Conservation (phyloP, 2,113 vertebrate species). For the Pao palembangensis region DNA sequence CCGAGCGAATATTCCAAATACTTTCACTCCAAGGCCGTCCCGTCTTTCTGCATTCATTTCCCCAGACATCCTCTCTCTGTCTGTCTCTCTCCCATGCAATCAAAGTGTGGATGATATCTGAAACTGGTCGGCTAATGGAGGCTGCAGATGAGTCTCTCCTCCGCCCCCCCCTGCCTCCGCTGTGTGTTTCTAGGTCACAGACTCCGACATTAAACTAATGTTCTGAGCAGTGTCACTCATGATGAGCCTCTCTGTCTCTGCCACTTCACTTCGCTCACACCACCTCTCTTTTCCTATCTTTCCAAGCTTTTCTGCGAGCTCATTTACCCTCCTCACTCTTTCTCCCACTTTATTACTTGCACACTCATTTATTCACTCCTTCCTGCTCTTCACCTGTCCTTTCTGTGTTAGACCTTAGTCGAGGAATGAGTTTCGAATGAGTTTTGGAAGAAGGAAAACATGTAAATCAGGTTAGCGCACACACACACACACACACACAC, state of each 20-base stretch:
- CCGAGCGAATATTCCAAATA: background rate
- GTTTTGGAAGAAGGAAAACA: background rate
- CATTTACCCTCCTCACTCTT: background rate
- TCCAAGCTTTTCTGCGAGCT: background rate
- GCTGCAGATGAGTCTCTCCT: constrained; percentile 24
- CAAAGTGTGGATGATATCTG: constrained; percentile 4
- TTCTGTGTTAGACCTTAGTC: background rate
- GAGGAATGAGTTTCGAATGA: background rate
- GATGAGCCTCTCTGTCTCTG: constrained; percentile 35
- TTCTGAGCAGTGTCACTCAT: constrained; percentile 36
- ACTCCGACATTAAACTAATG: constrained; percentile 35
- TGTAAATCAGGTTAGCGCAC: background rate
- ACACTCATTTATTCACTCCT: constrained; percentile 4
- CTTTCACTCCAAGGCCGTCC: background rate
- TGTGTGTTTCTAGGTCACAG: constrained; percentile 58
- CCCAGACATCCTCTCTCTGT: background rate
- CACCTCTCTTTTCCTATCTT: background rate
- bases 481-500: too few species aligned
- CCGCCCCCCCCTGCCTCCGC: background rate
- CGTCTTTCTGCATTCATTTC: constrained; percentile 12
- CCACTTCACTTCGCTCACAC: constrained; percentile 22
- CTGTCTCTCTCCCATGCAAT: constrained; percentile 7
- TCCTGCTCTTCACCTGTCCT: background rate
- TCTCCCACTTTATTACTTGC: constrained; percentile 3
- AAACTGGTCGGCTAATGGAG: constrained; percentile 25